These are phyloP conservation scores for Rhingia campestris DNA, from an alignment of 2,888 invertebrate genomes.

Conservation along the genomic window DNA sequence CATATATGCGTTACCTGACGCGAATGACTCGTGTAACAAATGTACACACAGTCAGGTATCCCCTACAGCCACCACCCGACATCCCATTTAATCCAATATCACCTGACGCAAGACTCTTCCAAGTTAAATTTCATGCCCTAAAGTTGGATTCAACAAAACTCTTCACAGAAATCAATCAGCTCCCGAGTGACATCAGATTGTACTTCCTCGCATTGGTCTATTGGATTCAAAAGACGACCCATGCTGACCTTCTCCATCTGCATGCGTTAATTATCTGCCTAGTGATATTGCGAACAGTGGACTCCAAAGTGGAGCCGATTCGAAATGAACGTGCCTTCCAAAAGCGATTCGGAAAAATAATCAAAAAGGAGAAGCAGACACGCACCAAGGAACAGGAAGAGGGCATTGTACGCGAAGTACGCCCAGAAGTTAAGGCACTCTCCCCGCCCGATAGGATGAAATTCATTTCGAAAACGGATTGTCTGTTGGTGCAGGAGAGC, in stretches of 20 bases:
- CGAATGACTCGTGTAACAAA: slow-evolving; percentile 80
- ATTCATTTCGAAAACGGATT: slow-evolving; percentile 79
- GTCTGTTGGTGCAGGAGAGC: slow-evolving; percentile 79
- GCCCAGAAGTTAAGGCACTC: slow-evolving; percentile 75
- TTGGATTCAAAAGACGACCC: slow-evolving; percentile 80
- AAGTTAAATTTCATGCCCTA: slow-evolving; percentile 76
- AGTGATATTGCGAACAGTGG: slow-evolving; percentile 79
- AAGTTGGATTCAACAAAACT: slow-evolving; percentile 75
- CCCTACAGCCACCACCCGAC: slow-evolving; percentile 73
- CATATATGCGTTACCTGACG: slow-evolving; percentile 80
- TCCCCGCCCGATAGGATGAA: slow-evolving; percentile 77
- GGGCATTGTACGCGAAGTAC: slow-evolving; percentile 75
- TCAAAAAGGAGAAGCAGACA: slow-evolving; percentile 78
- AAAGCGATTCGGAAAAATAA: slow-evolving; percentile 79
- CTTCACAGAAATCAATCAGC: slow-evolving; percentile 76
- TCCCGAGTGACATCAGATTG: slow-evolving; percentile 79
- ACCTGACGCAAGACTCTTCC: slow-evolving; percentile 78
- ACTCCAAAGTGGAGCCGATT: slow-evolving; percentile 80
- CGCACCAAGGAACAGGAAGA: slow-evolving; percentile 77
- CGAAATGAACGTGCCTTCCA: slow-evolving; percentile 78
- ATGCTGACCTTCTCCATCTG: slow-evolving; percentile 79
- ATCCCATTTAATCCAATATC: slow-evolving; percentile 76
- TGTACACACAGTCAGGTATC: slow-evolving; percentile 78
- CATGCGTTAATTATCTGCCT: slow-evolving; percentile 79
- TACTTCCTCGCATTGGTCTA: slow-evolving; percentile 80